phyloP scores from a whole-genome alignment of 1,140 invertebrate genomes.

The silkworm (Bombyx mori) region ASM3026992v2 NC_085129.1:11579001-11579500 shows the following conservation, averaged over 20 bases:
- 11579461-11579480: no score
- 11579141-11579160: no score
- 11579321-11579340: constrained; percentile 25
- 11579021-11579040: neutral
- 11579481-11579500: no score
- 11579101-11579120: no score
- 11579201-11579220: constrained; percentile 8
- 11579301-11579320: constrained; percentile 35
- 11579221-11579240: neutral
- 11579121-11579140: no score
- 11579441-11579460: constrained; percentile 9
- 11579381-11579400: neutral
- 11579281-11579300: constrained; percentile 37
- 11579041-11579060: no score
- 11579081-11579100: no score
- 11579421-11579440: constrained; percentile 26
- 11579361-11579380: constrained; percentile 15
- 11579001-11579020: constrained; percentile 5
- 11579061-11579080: no score
- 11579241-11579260: constrained; percentile 3
- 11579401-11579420: neutral
- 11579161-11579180: no score
- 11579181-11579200: no score
- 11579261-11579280: constrained; percentile 14
- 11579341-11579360: constrained; percentile 19